phyloP scores from a whole-genome alignment of 1,140 invertebrate species.

The Metopolophium dirhodum region DNA sequence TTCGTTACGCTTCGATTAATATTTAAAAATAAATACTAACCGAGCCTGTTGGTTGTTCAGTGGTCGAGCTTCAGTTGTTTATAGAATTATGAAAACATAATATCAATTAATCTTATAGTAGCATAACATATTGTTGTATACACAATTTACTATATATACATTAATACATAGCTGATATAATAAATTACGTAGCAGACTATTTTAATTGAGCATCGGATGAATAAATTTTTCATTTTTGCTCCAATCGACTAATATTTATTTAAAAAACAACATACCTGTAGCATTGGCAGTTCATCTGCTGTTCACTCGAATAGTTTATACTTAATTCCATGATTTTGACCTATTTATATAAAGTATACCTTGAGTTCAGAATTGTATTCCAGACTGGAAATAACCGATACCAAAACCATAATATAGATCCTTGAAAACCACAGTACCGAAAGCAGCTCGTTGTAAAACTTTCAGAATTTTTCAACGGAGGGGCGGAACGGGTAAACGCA shows the following conservation, averaged over 20 bases:
- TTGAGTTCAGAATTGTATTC: neutral
- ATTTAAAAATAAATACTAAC: neutral
- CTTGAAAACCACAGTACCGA: neutral
- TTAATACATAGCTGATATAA: neutral
- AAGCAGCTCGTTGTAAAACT: neutral
- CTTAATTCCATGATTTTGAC: neutral
- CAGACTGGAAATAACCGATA: neutral
- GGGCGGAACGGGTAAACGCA: too few relatives aligned
- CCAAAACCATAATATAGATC: neutral
- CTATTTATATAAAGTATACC: neutral
- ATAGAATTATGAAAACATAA: neutral
- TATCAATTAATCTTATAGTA: conserved; percentile 6
- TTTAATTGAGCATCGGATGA: neutral
- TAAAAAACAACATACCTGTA: neutral
- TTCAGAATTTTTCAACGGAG: too few relatives aligned
- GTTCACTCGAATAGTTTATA: neutral
- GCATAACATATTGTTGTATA: neutral
- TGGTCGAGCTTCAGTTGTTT: neutral
- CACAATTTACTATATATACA: neutral
- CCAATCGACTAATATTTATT: neutral
- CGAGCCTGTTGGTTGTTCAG: neutral
- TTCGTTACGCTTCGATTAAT: neutral
- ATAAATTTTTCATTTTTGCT: neutral
- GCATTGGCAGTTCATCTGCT: neutral
- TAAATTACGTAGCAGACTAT: neutral